phyloP scores from a whole-genome alignment of 2,113 vertebrate genomes.

The Gopherus evgoodei region DNA sequence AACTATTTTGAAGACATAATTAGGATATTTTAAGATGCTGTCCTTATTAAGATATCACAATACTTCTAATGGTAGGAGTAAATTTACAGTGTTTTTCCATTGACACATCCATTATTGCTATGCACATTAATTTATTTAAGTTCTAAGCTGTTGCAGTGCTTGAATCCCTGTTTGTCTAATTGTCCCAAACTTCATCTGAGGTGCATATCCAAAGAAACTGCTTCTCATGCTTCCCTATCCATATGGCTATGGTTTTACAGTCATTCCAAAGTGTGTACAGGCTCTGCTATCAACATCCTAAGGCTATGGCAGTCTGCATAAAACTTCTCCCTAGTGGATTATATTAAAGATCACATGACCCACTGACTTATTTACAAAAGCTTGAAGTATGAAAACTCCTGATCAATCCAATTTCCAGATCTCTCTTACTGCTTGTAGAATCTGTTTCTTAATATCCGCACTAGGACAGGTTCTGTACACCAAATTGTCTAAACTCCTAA shows the following conservation, averaged over 20 bases:
- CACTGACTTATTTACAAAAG: not conserved
- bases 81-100: not conserved
- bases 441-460: not conserved
- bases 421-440: constrained; percentile 19
- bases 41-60: not conserved
- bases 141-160: not conserved
- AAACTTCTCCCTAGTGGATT: not conserved
- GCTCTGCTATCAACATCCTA: not conserved
- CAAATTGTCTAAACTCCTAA: not conserved
- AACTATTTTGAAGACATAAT: not conserved
- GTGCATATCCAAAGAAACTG: not conserved
- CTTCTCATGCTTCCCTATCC: not conserved
- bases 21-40: not conserved
- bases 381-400: not conserved
- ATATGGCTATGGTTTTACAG: not conserved
- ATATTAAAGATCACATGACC: constrained; percentile 4
- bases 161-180: not conserved
- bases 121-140: not conserved
- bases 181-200: not conserved
- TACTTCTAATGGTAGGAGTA: not conserved
- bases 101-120: not conserved
- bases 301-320: constrained; percentile 9
- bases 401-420: not conserved
- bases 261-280: not conserved
- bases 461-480: not conserved